phyloP scores from a whole-genome alignment of 2,797 vertebrate genomes.

The Macroramphosus scolopax region DNA sequence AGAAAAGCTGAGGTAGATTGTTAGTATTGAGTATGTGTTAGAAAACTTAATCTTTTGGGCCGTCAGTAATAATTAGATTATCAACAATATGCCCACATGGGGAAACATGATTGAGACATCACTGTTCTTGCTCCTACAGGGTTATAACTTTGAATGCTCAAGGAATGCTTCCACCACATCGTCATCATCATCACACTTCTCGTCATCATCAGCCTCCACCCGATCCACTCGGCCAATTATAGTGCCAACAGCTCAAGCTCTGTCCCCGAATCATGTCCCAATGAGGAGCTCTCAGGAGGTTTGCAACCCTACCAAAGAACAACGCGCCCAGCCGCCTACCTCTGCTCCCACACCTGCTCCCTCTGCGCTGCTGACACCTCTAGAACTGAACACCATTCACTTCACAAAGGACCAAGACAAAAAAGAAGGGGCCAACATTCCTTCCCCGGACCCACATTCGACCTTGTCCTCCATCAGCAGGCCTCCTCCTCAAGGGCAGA shows the following conservation, averaged over 20 bases:
- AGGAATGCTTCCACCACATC: constrained; percentile 73
- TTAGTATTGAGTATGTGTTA: too few species aligned
- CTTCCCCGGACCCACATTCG: constrained; percentile 59
- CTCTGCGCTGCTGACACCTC: constrained; percentile 39
- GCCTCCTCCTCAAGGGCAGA: constrained; percentile 59
- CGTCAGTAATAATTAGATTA: background rate
- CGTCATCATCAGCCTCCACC: constrained; percentile 49
- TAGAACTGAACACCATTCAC: constrained; percentile 72
- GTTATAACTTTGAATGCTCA: constrained; percentile 81
- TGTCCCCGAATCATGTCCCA: constrained; percentile 60
- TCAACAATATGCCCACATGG: background rate
- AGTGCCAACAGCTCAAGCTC: constrained; percentile 86
- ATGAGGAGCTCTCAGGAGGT: constrained; percentile 48
- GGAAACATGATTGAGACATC: background rate
- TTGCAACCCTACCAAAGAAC: constrained; percentile 50
- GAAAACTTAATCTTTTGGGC: too few species aligned
- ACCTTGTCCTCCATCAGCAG: constrained; percentile 43
- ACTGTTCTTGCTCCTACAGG: constrained; percentile 70
- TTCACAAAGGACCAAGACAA: constrained; percentile 73
- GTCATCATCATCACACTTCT: constrained; percentile 46
- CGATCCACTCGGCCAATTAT: constrained; percentile 81
- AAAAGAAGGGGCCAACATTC: constrained; percentile 49
- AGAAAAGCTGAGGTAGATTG: too few species aligned
- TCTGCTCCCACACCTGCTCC: constrained; percentile 61
- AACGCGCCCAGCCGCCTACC: constrained; percentile 32